These are phyloP conservation scores for Chaetogeoica ovagalla DNA, from an alignment of 2,888 invertebrate species.

Conservation along the genomic window DNA sequence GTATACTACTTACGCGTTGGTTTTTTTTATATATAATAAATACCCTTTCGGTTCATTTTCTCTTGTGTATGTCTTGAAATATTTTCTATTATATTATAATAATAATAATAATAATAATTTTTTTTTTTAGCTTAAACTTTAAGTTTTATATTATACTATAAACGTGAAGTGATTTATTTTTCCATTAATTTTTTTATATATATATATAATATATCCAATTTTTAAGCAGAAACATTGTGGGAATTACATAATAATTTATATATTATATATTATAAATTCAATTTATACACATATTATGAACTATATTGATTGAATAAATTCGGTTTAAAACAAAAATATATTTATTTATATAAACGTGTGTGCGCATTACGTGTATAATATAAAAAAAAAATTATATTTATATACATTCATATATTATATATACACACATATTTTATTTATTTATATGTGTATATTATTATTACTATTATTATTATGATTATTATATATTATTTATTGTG, in stretches of 20 bases:
- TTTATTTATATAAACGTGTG: conserved; percentile 12
- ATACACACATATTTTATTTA: conserved; percentile 20
- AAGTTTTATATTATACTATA: conserved; percentile 43
- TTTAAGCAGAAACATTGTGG: conserved; percentile 14
- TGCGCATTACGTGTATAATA: conserved; percentile 17
- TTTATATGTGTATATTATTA: conserved; percentile 34
- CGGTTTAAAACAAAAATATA: background rate
- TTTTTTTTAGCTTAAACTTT: conserved; percentile 50
- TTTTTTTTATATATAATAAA: conserved; percentile 32
- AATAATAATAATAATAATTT: conserved; percentile 34
- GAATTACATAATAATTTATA: background rate
- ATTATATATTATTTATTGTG: conserved; percentile 50
- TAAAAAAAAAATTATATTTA: background rate
- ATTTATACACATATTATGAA: conserved; percentile 38
- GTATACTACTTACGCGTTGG: conserved; percentile 35
- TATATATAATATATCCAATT: background rate
- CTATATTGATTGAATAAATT: conserved; percentile 27
- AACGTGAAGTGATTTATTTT: conserved; percentile 45
- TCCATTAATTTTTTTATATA: conserved; percentile 36
- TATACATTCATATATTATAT: background rate
- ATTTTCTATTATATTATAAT: conserved; percentile 33
- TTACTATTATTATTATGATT: conserved; percentile 45
- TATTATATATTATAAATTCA: conserved; percentile 42
- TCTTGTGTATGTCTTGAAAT: conserved; percentile 28
- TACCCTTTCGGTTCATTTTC: conserved; percentile 37